Conservation (phyloP, 2,113 vertebrate species). For the Lampris incognitus region DNA sequence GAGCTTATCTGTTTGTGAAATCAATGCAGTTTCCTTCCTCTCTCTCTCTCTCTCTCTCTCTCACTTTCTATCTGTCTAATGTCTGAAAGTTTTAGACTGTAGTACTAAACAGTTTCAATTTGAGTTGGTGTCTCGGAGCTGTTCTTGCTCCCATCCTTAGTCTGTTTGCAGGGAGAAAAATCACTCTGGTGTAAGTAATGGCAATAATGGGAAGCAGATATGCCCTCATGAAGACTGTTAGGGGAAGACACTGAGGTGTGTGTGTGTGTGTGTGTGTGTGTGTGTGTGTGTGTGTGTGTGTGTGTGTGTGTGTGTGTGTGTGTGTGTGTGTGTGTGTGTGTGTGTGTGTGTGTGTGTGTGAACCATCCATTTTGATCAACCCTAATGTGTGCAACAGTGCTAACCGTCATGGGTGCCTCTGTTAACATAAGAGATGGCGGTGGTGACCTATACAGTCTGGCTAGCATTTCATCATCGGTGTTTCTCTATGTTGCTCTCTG, state of each 20-base stretch:
- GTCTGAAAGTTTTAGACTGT: too few relatives aligned
- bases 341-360: slow-evolving; percentile 25
- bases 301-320: not conserved
- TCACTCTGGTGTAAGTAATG: too few relatives aligned
- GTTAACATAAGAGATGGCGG: slow-evolving; percentile 74
- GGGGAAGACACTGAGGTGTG: too few relatives aligned
- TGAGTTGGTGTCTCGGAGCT: too few relatives aligned
- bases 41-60: not conserved
- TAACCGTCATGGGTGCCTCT: slow-evolving; percentile 71
- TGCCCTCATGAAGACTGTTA: too few relatives aligned
- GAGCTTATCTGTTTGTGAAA: too few relatives aligned
- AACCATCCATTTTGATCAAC: slow-evolving; percentile 32
- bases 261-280: not conserved
- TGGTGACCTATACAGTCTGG: slow-evolving; percentile 45
- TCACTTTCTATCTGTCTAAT: too few relatives aligned
- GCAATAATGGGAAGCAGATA: too few relatives aligned
- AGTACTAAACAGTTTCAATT: too few relatives aligned
- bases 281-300: slow-evolving; percentile 28
- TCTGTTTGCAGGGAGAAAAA: too few relatives aligned
- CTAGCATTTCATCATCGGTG: slow-evolving; percentile 18
- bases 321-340: slow-evolving; percentile 11
- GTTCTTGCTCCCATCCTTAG: too few relatives aligned
- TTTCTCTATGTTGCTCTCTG: slow-evolving; percentile 15
- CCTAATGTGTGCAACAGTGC: slow-evolving; percentile 34
- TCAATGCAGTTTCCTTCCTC: too few relatives aligned